Evolutionary conservation across 2,888 invertebrate genomes (phyloP).

Genomic region (Tupiocoris notatus): DNA sequence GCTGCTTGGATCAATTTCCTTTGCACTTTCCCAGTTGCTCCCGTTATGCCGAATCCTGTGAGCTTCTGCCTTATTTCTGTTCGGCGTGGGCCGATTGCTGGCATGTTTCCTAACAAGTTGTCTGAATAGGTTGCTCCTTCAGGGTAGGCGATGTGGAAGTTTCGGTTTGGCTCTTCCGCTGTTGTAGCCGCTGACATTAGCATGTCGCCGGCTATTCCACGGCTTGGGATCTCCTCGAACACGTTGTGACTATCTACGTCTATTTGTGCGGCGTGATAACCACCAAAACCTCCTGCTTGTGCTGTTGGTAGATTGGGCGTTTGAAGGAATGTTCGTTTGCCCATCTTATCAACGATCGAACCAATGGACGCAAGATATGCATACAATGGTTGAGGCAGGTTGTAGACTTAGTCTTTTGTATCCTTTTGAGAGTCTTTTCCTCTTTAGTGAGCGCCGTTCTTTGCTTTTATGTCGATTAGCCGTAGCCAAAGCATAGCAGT

Average conservation of each 20-base stretch:
- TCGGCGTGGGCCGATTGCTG: constrained; percentile 44
- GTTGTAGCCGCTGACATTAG: constrained; percentile 51
- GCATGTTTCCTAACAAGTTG: constrained; percentile 49
- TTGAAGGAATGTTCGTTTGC: constrained; percentile 50
- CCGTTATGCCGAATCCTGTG: neutral
- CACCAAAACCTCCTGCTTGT: constrained; percentile 50
- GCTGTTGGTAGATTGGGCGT: constrained; percentile 50
- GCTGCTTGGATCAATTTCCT: neutral
- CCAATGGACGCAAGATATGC: constrained; percentile 50
- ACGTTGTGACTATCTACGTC: constrained; percentile 50
- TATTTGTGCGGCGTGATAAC: constrained; percentile 51
- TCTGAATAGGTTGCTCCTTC: constrained; percentile 45
- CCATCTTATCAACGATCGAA: constrained; percentile 50
- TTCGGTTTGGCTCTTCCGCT: constrained; percentile 50
- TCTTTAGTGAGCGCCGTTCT: constrained; percentile 50
- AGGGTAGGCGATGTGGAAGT: constrained; percentile 51
- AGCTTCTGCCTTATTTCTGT: neutral
- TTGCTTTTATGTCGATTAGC: constrained; percentile 49
- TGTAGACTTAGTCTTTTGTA: constrained; percentile 49
- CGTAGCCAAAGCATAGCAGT: constrained; percentile 49
- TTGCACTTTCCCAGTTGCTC: neutral
- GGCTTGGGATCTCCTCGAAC: constrained; percentile 50
- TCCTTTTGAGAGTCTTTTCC: constrained; percentile 50
- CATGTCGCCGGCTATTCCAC: constrained; percentile 52
- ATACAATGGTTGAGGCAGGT: constrained; percentile 51